A percentile compares a stretch with the other conserved stretches of the same genome.
Conservation (phyloP, 2,888 invertebrate species). For the Lithodes maja region DNA sequence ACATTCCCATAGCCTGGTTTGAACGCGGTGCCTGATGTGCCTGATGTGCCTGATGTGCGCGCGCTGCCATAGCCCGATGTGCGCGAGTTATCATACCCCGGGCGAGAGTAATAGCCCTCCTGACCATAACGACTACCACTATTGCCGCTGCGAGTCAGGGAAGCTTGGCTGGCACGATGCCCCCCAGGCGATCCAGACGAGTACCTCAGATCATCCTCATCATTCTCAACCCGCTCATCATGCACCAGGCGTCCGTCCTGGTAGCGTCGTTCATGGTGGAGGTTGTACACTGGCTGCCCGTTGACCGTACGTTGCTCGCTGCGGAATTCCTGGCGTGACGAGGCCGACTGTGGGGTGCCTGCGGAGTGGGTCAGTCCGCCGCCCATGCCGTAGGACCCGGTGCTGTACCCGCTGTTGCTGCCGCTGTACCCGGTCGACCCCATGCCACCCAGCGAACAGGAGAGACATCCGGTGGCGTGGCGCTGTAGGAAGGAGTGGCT, state of each 20-base stretch:
- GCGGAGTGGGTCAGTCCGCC: neutral
- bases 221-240: constrained; percentile 51
- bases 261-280: constrained; percentile 56
- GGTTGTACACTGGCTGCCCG: constrained; percentile 59
- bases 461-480: constrained; percentile 38
- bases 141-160: constrained; percentile 14
- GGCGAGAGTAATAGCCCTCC: neutral
- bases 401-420: constrained; percentile 33
- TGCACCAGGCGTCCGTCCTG: constrained; percentile 61
- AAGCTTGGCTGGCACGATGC: neutral
- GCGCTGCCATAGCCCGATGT: neutral
- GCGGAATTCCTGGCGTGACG: constrained; percentile 57
- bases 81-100: neutral
- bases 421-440: constrained; percentile 7
- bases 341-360: constrained; percentile 9
- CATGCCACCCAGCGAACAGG: constrained; percentile 23
- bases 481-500: neutral
- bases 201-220: constrained; percentile 40
- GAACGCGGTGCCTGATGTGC: neutral
- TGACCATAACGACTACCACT: constrained; percentile 10
- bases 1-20: neutral
- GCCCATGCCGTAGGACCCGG: neutral
- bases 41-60: neutral
- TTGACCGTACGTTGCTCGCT: constrained; percentile 61
- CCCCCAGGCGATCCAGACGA: neutral